A percentile compares a stretch with the other conserved stretches of the same genome.
These are phyloP conservation scores for Scomber colias DNA, from an alignment of 2,113 vertebrate species.

Conservation along the genomic window DNA sequence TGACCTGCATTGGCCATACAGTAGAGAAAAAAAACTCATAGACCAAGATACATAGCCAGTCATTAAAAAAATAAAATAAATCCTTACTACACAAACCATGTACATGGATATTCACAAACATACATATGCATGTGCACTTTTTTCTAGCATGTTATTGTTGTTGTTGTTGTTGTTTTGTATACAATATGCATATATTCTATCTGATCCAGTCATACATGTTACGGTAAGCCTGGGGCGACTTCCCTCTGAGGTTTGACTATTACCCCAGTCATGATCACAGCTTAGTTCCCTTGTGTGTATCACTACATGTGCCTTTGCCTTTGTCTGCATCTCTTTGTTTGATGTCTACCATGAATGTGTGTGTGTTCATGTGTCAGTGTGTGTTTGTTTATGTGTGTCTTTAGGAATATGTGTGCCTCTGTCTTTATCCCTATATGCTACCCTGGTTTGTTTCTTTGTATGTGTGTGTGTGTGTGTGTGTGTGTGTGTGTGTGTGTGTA, in stretches of 20 bases:
- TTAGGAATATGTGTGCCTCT: not conserved
- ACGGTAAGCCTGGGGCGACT: slow-evolving; percentile 67
- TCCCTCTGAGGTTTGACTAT: slow-evolving; percentile 56
- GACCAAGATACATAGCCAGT: slow-evolving; percentile 29
- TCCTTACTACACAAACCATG: not conserved
- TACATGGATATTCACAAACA: not conserved
- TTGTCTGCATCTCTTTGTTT: slow-evolving; percentile 68
- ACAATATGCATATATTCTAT: slow-evolving; percentile 71
- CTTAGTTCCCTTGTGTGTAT: slow-evolving; percentile 54
- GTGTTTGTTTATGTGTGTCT: not conserved
- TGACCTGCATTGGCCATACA: slow-evolving; percentile 72
- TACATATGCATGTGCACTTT: not conserved
- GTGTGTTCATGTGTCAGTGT: slow-evolving; percentile 1
- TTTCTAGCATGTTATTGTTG: slow-evolving; percentile 35
- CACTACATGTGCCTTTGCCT: slow-evolving; percentile 57
- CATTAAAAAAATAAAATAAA: slow-evolving; percentile 20
- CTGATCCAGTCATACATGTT: slow-evolving; percentile 63
- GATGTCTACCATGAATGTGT: slow-evolving; percentile 43
- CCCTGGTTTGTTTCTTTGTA: not conserved
- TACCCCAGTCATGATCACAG: slow-evolving; percentile 65
- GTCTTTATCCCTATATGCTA: not conserved
- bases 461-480: slow-evolving; percentile 1
- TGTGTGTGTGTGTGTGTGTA: slow-evolving; percentile 6
- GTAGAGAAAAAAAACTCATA: slow-evolving; percentile 45
- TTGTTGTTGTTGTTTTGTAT: slow-evolving; percentile 63